A percentile compares a stretch with the other conserved stretches of the same genome.
These are phyloP conservation scores for Dicrurus megarhynchus DNA, from an alignment of 2,113 vertebrate genomes.

Conservation along the genomic window DNA sequence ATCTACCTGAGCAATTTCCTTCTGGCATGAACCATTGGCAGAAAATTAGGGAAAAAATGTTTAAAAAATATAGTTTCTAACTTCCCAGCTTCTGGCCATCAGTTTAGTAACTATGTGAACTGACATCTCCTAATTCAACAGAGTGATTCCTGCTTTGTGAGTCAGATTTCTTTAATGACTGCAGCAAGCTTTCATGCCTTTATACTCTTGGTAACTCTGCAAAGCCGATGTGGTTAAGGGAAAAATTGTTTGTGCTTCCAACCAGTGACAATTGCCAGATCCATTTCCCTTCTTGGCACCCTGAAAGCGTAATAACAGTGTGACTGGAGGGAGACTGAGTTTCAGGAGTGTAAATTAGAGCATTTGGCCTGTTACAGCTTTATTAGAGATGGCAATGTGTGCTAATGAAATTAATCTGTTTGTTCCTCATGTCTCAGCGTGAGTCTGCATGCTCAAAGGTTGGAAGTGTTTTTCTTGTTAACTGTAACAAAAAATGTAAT, in stretches of 20 bases:
- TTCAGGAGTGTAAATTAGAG: conserved; percentile 25
- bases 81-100: not conserved
- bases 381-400: conserved; percentile 6
- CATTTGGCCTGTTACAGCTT: conserved; percentile 19
- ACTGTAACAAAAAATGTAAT: conserved; percentile 5
- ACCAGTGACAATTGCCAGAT: conserved; percentile 34
- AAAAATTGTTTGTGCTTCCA: conserved; percentile 23
- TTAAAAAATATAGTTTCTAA: not conserved
- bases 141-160: not conserved
- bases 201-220: conserved; percentile 3
- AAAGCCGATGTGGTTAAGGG: not conserved
- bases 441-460: not conserved
- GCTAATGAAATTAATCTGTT: conserved; percentile 41
- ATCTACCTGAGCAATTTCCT: not conserved
- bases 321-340: not conserved
- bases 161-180: not conserved
- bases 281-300: conserved; percentile 38
- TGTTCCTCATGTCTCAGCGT: conserved; percentile 8
- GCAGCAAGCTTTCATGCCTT: not conserved
- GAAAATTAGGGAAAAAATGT: not conserved
- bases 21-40: not conserved
- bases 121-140: not conserved
- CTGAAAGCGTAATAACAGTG: not conserved
- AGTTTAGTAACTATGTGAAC: not conserved
- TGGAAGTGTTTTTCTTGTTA: conserved; percentile 22